Evolutionary conservation across 2,113 vertebrate species (phyloP).

Genomic region (Gymnocephalus cernua): DNA sequence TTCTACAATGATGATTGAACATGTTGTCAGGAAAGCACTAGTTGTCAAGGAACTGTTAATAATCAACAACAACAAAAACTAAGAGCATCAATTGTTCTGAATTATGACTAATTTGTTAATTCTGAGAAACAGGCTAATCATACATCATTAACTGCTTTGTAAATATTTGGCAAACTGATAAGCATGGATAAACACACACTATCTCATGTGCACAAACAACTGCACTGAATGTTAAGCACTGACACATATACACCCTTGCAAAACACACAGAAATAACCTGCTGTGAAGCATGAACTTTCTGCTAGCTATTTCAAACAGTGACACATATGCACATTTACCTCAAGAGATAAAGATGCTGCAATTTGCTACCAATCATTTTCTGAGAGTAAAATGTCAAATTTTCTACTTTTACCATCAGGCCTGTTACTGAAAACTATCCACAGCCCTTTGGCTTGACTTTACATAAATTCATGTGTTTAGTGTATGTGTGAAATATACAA

Average conservation of each 20-base stretch:
- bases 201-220: neutral
- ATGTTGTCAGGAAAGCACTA: neutral
- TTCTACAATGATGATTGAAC: neutral
- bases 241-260: neutral
- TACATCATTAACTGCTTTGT: neutral
- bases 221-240: neutral
- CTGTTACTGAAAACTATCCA: conserved; percentile 29
- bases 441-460: neutral
- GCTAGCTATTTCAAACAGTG: neutral
- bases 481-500: conserved; percentile 11
- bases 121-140: neutral
- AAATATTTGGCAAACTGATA: neutral
- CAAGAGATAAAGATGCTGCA: conserved; percentile 56
- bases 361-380: conserved; percentile 57
- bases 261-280: neutral
- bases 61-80: no score
- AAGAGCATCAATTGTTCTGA: neutral
- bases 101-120: neutral
- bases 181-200: neutral
- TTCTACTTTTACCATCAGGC: conserved; percentile 52
- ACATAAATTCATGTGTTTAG: conserved; percentile 19
- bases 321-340: conserved; percentile 39
- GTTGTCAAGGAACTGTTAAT: no score
- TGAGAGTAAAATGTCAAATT: conserved; percentile 60
- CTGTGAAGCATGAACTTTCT: neutral